phyloP scores from a whole-genome alignment of 2,113 vertebrate genomes.

The Scytalopus superciliaris region DNA sequence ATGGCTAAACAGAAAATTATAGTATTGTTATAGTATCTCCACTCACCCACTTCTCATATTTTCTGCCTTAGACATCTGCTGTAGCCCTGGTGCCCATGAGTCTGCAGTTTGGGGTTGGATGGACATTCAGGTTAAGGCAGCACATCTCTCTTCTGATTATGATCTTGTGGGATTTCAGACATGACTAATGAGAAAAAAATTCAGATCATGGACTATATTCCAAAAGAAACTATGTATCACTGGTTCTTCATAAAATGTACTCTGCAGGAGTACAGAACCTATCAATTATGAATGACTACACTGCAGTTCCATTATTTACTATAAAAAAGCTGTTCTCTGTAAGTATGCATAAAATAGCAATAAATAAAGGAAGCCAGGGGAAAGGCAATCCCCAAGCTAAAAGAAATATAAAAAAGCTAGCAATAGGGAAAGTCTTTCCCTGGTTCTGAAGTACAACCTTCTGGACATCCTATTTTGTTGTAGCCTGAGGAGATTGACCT shows the following conservation, averaged over 20 bases:
- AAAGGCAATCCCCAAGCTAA: neutral
- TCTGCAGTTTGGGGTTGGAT: neutral
- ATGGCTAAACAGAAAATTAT: neutral
- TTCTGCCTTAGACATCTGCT: neutral
- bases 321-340: neutral
- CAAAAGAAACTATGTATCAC: neutral
- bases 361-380: neutral
- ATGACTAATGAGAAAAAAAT: constrained; percentile 3
- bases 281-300: constrained; percentile 49
- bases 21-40: neutral
- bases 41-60: neutral
- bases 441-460: neutral
- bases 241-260: neutral
- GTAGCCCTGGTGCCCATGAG: neutral
- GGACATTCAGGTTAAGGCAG: neutral
- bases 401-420: neutral
- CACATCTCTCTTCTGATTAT: neutral
- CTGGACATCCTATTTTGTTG: neutral
- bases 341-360: neutral
- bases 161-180: neutral
- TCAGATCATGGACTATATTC: neutral
- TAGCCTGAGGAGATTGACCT: neutral
- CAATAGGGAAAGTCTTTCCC: neutral
- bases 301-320: constrained; percentile 40
- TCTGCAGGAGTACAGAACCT: neutral